Evolutionary conservation across 1,140 invertebrate genomes (phyloP).

Genomic region (Drosophila auraria): DNA sequence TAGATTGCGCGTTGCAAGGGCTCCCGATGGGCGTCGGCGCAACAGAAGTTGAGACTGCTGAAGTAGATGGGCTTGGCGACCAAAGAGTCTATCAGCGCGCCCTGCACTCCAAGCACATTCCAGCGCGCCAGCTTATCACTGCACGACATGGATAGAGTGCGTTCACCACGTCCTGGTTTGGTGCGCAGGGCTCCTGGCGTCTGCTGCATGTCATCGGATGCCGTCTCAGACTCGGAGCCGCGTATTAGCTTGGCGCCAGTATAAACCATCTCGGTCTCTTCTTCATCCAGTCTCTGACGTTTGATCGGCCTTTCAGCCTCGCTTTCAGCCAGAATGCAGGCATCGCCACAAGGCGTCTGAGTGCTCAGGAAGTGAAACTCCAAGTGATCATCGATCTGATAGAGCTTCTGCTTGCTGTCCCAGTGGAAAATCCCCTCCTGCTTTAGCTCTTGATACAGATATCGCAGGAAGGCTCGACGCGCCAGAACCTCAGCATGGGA

Average conservation of each 20-base stretch:
- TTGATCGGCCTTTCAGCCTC: constrained; percentile 58
- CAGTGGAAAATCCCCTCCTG: constrained; percentile 67
- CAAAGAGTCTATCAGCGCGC: constrained; percentile 90
- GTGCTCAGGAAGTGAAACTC: constrained; percentile 95
- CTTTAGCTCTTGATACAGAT: constrained; percentile 87
- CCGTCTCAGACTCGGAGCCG: constrained; percentile 86
- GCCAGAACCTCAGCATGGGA: constrained; percentile 96
- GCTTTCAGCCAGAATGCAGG: constrained; percentile 79
- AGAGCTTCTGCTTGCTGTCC: constrained; percentile 71
- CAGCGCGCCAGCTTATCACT: constrained; percentile 97
- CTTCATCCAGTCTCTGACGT: constrained; percentile 42
- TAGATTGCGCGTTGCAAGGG: constrained; percentile 89
- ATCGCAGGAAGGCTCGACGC: constrained; percentile 92
- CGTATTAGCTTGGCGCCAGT: constrained; percentile 95
- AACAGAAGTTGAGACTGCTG: constrained; percentile 90
- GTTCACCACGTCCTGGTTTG: constrained; percentile 96
- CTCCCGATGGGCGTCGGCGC: constrained; percentile 87
- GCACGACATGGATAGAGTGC: constrained; percentile 95
- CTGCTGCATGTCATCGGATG: constrained; percentile 71
- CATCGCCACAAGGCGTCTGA: constrained; percentile 97
- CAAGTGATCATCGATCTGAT: constrained; percentile 87
- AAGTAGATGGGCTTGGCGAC: constrained; percentile 90
- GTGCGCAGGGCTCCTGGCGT: constrained; percentile 90
- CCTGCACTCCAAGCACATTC: constrained; percentile 93
- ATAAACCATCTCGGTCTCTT: constrained; percentile 75